A percentile compares a stretch with the other conserved stretches of the same genome.
These are phyloP conservation scores for Channa striata DNA, from an alignment of 2,797 vertebrate genomes.

Conservation along the genomic window DNA sequence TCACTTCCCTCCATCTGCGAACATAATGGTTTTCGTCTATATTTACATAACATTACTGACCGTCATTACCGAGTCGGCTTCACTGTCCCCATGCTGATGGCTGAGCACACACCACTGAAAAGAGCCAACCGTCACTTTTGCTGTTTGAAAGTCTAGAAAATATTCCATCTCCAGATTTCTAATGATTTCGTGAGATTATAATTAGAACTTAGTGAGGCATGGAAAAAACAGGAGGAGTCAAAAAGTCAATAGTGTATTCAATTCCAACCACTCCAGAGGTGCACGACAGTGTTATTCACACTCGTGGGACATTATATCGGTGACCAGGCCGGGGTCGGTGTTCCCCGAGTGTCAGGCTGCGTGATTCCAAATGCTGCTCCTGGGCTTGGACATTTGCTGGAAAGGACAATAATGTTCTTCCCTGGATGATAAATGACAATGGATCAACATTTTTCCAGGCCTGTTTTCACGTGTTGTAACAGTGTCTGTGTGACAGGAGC, in stretches of 20 bases:
- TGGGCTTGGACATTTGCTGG: too few relatives aligned
- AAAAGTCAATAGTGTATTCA: neutral
- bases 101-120: constrained; percentile 20
- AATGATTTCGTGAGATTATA: neutral
- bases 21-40: constrained; percentile 31
- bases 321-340: neutral
- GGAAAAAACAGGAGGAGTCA: neutral
- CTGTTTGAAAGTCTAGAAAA: too few relatives aligned
- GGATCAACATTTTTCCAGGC: constrained; percentile 1
- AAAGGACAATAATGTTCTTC: too few relatives aligned
- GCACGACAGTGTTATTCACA: neutral
- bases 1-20: constrained; percentile 37
- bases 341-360: too few relatives aligned
- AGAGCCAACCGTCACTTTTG: constrained; percentile 34
- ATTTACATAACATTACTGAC: constrained; percentile 62
- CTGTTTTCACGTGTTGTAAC: constrained; percentile 2
- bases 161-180: neutral
- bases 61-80: constrained; percentile 16
- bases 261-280: neutral
- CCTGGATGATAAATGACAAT: neutral
- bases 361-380: neutral
- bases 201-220: neutral
- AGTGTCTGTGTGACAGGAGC: neutral
- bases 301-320: too few relatives aligned
- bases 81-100: constrained; percentile 32